Percentiles rank a stretch among this genome's conserved stretches.
phyloP scores from a whole-genome alignment of 1,140 invertebrate genomes.

The Berghia stephanieae region DNA sequence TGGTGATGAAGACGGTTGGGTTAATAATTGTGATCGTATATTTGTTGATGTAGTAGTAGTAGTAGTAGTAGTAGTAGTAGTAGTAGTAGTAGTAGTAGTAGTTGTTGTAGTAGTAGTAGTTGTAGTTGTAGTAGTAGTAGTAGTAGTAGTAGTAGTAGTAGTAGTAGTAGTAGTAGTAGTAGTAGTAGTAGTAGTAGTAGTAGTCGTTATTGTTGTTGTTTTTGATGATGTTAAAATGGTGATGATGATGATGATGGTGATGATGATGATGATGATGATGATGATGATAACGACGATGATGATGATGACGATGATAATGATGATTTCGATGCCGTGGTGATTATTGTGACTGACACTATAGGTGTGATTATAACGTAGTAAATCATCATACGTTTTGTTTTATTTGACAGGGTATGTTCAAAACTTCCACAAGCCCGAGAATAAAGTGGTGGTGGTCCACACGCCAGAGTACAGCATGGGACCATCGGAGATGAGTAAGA shows the following conservation, averaged over 20 bases:
- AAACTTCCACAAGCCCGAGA: conserved; percentile 36
- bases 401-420: conserved; percentile 34
- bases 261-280: neutral
- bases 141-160: conserved; percentile 24
- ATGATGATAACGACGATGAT: neutral
- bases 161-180: neutral
- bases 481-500: conserved; percentile 32
- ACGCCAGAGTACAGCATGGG: conserved; percentile 38
- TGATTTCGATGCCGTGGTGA: too few species aligned
- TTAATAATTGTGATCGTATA: neutral
- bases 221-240: neutral
- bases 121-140: conserved; percentile 17
- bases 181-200: neutral
- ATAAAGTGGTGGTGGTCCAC: conserved; percentile 37
- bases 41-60: too few species aligned
- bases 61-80: too few species aligned
- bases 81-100: conserved; percentile 15
- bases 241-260: neutral
- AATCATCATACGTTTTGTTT: neutral
- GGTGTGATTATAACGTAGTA: neutral
- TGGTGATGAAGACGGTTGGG: too few species aligned
- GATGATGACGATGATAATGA: neutral
- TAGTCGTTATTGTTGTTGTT: neutral
- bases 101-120: conserved; percentile 27
- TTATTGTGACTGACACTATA: neutral